Base-by-base conservation (phyloP, 2,797 vertebrate species). In the Chloroceryle inda region DNA sequence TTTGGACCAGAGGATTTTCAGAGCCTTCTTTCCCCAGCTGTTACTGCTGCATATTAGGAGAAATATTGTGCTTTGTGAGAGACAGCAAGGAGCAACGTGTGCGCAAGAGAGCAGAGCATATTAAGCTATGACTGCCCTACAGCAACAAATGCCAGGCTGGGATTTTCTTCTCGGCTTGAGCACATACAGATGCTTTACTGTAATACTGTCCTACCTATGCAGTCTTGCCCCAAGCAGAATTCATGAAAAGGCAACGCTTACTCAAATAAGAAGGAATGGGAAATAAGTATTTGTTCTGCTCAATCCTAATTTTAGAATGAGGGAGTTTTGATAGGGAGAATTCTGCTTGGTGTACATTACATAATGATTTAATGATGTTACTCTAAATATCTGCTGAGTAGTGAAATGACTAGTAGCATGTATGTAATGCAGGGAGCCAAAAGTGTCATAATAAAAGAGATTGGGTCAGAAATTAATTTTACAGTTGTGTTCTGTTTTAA, bases 31-130 rank as follows among this genome's bases (percentile, higher is more conserved):
- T 56, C 61, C 24, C 53, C 19, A 61, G 31, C 85, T 62, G 37
- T 6, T 50, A 7, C 31, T 2, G 11, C 74, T 62, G 1, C 1
- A 0, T 22, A 3, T 66, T 16, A 22, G 19, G 23, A 56, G 24
- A 35, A 50, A 2, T 50, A 2, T 10, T 14, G 72, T 62, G 66
- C 66, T n/a, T 17, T 0, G 1, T 9, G 19, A 61, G 62, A 72
- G 24, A 49, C 76, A 45, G 27, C 13, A 27, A 69, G 56, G n/a
- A 81, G 76, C 45, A 47, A 47, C 1, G 13, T 33, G 33, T 0
- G 0, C 9, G 7, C 29, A 22, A 22, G 42, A 78, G 53, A 72
- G 19, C 35, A 17, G 73, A 42, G 52, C 6, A 16, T 29, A n/a
- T 72, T 52, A 27, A 84, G 11, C 62, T 77, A 29, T 2, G 29